These are phyloP conservation scores for Myripristis jacobus DNA, from an alignment of 2,797 vertebrate species.

Conservation along the genomic window DNA sequence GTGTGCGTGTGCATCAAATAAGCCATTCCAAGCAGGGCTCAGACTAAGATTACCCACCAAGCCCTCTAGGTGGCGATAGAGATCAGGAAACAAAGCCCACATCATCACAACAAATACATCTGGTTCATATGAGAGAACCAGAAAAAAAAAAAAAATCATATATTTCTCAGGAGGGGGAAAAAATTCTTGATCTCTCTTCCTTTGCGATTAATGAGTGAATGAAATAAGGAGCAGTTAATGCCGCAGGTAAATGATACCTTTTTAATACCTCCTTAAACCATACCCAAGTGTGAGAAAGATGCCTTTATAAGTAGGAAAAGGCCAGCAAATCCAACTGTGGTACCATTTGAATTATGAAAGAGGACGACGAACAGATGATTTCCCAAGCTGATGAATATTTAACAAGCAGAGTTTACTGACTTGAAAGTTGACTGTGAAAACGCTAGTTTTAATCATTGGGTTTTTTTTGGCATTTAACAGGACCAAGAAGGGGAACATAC, in stretches of 20 bases:
- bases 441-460: conserved; percentile 6
- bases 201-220: conserved; percentile 56
- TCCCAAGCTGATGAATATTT: conserved; percentile 50
- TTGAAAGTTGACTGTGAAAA: conserved; percentile 20
- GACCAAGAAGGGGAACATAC: background rate
- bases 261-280: conserved; percentile 59
- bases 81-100: conserved; percentile 39
- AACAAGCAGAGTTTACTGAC: conserved; percentile 27
- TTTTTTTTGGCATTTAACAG: conserved; percentile 16
- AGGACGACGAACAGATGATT: conserved; percentile 22
- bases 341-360: conserved; percentile 35
- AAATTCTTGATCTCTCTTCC: conserved; percentile 40
- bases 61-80: conserved; percentile 69
- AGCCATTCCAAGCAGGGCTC: background rate
- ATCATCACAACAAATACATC: fast-evolving
- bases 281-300: conserved; percentile 3
- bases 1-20: background rate
- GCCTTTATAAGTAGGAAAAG: conserved; percentile 29
- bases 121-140: conserved; percentile 13
- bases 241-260: conserved; percentile 52
- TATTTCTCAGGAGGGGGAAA: conserved; percentile 14
- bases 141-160: conserved; percentile 32
- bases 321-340: conserved; percentile 34
- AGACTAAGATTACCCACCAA: background rate
- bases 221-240: conserved; percentile 53